Base-by-base conservation (phyloP, 1,140 invertebrate species). In the Trinorchestia longiramus region DNA sequence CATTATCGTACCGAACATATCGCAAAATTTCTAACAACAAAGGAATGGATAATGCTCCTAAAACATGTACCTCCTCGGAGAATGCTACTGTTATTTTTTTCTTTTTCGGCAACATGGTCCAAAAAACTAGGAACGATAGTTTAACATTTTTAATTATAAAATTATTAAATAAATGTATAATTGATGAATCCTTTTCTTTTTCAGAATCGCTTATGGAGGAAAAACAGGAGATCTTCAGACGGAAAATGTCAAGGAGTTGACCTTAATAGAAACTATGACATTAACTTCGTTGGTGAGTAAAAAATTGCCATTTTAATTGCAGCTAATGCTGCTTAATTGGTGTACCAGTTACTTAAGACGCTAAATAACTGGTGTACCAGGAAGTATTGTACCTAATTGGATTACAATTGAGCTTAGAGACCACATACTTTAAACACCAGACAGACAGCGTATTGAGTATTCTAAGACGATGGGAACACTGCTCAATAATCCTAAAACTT, bases 161-260 rank as follows among this genome's bases (percentile, higher is more conserved):
- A 53, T 53, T 53, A 23, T 77, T 77, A 15, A 77, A 11, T 19
- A 53, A 28, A 28, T 36, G 15, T 77, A 1, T 36, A 36, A 77
- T 77, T 1, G 28, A 28, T 23, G 36, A 77, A 77, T 77, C 62
- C 28, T 19, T 77, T 36, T 77, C 62, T 15, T 77, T 77, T 91
- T 91, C 87, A 96, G 95, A 47, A 96, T 43, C 95, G 95, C 28
- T 40, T 96, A 19, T 96, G 95, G 95, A 91, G 95, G n/a, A 96
- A 96, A n/a, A 96, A 96, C 43, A 28, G 95, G 23, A 91, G 87
- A n/a, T 45, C 15, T 8, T 41, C 40, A 62, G n/a, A 15, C 8
- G 19, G n/a, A 40, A n/a, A 28, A 43, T 96, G 95, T 57, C 47
- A 43, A n/a, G 95, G 95, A 53, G 95, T 96, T 36, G 95, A 96